Evolutionary conservation across 2,113 vertebrate species (phyloP).

Genomic region (Pseudorectes ferrugineus): DNA sequence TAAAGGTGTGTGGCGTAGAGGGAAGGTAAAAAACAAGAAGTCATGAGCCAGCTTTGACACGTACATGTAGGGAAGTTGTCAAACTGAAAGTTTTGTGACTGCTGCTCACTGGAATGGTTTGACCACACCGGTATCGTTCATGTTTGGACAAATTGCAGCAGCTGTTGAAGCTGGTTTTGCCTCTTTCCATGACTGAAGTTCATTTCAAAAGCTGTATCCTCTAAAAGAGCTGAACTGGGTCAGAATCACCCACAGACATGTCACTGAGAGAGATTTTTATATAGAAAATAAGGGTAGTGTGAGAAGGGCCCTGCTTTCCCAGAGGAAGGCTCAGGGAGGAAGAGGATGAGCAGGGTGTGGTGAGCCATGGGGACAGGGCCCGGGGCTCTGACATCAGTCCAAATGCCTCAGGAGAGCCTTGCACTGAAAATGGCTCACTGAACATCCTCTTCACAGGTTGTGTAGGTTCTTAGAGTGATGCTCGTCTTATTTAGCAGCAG

Average conservation of each 20-base stretch:
- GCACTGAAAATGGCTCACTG: not conserved
- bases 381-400: not conserved
- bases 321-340: not conserved
- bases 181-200: not conserved
- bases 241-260: not conserved
- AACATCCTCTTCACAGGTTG: not conserved
- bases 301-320: not conserved
- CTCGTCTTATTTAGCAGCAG: not conserved
- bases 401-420: not conserved
- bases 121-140: rapidly evolving
- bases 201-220: not conserved
- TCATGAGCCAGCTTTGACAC: rapidly evolving
- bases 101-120: not conserved
- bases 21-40: not conserved
- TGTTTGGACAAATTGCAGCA: not conserved
- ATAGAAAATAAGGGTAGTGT: not conserved
- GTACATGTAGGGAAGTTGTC: not conserved
- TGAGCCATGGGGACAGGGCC: not conserved
- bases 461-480: not conserved
- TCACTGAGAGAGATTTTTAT: not conserved
- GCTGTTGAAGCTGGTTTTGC: not conserved
- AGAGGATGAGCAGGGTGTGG: not conserved
- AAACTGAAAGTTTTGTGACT: not conserved
- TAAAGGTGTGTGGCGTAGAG: not conserved
- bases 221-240: not conserved